Conservation (phyloP, 2,888 invertebrate genomes). For the Caenorhabditis sp. region DNA sequence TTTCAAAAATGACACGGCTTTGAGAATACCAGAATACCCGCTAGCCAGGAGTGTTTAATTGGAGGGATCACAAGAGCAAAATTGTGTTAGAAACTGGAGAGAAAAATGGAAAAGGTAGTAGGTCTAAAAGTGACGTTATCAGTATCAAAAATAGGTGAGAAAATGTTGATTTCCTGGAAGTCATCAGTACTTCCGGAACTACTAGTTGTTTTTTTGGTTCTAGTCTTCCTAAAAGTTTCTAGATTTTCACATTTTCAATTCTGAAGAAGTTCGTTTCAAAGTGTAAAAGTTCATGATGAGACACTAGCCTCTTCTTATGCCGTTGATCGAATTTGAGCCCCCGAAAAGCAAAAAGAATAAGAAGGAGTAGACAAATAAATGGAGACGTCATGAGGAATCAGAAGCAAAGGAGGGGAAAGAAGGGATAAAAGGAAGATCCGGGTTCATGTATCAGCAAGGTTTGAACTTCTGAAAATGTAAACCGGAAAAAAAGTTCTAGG, state of each 20-base stretch:
- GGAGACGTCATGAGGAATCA: not conserved
- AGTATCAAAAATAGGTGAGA: too few relatives aligned
- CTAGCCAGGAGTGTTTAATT: too few relatives aligned
- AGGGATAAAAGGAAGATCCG: too few relatives aligned
- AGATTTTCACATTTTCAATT: not conserved
- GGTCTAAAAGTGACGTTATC: too few relatives aligned
- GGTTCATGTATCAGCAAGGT: not conserved
- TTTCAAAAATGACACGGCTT: not conserved
- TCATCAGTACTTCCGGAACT: not conserved
- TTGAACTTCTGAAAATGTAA: not conserved
- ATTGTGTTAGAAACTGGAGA: too few relatives aligned
- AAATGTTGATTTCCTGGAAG: too few relatives aligned
- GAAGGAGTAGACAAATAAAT: not conserved
- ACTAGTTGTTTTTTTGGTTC: not conserved
- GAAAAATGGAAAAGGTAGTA: too few relatives aligned
- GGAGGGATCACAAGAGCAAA: too few relatives aligned
- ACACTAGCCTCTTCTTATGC: not conserved
- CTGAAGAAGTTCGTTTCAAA: too few relatives aligned
- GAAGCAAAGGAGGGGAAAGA: not conserved
- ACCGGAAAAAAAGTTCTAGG: not conserved
- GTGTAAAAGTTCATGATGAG: slow-evolving; percentile 3
- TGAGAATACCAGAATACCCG: not conserved
- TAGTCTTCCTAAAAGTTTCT: not conserved
- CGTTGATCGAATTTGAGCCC: not conserved
- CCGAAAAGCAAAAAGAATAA: not conserved